These are phyloP conservation scores for Globodera ellingtonae DNA, from an alignment of 1,140 invertebrate genomes.

Conservation along the genomic window DNA sequence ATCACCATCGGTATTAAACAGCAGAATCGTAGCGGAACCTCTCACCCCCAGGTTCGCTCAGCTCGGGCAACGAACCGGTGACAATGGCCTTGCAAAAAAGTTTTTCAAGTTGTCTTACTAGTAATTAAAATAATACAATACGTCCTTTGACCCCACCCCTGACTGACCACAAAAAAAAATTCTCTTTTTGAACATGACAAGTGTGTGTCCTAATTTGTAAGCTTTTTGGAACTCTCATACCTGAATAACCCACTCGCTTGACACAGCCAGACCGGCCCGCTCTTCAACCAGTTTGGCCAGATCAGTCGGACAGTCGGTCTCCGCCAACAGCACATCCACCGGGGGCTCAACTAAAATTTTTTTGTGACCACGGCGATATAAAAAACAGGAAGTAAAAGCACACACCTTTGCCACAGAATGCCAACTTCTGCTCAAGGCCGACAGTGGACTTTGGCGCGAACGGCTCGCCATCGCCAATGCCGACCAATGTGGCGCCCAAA, in stretches of 20 bases:
- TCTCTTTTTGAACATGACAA: no score
- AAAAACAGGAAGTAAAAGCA: background rate
- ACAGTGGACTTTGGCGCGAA: conserved; percentile 1
- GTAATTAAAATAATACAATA: no score
- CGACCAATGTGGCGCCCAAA: conserved; percentile 53
- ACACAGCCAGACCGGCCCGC: conserved; percentile 40
- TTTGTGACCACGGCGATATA: no score
- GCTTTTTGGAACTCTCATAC: conserved; percentile 28
- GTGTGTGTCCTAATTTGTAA: conserved; percentile 3
- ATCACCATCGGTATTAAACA: no score
- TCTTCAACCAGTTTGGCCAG: conserved; percentile 32
- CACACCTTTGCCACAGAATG: conserved; percentile 30
- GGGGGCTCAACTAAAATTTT: conserved; percentile 10
- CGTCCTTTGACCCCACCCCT: no score
- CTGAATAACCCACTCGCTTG: conserved; percentile 61
- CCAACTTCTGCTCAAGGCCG: conserved; percentile 14
- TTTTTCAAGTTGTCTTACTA: no score
- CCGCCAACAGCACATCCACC: conserved; percentile 53
- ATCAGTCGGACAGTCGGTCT: conserved; percentile 36
- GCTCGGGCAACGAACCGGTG: conserved; percentile 41
- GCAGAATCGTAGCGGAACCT: conserved; percentile 30
- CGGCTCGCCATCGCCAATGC: conserved; percentile 3
- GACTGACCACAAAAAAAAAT: no score
- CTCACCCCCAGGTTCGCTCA: conserved; percentile 23
- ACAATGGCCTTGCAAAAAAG: conserved; percentile 49